A percentile compares a stretch with the other conserved stretches of the same genome.
phyloP scores from a whole-genome alignment of 1,140 invertebrate species.

The Tetramorium parvispinum region DNA sequence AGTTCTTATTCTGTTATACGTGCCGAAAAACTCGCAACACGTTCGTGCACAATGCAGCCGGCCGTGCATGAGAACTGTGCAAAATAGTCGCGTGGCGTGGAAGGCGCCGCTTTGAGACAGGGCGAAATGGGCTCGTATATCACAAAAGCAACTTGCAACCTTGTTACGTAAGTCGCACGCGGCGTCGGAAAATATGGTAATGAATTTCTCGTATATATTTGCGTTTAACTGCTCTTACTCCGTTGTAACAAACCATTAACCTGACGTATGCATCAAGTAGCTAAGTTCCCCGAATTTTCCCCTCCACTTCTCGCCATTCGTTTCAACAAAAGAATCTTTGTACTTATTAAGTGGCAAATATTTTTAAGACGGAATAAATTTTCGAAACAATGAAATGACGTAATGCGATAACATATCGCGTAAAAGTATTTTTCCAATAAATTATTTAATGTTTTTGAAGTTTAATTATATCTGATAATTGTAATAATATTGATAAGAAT shows the following conservation, averaged over 20 bases:
- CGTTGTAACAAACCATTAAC: conserved; percentile 58
- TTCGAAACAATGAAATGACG: not conserved
- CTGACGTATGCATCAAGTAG: conserved; percentile 44
- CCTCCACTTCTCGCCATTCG: conserved; percentile 11
- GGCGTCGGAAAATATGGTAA: conserved; percentile 60
- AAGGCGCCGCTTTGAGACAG: conserved; percentile 52
- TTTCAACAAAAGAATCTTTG: not conserved
- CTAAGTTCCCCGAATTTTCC: conserved; percentile 36
- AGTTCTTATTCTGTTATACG: conserved; percentile 60
- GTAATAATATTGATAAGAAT: not conserved
- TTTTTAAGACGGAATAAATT: not conserved
- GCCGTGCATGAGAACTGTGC: conserved; percentile 36
- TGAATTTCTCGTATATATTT: conserved; percentile 61
- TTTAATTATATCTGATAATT: not conserved
- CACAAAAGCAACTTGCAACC: conserved; percentile 58
- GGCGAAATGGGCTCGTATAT: conserved; percentile 55
- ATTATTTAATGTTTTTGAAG: not conserved
- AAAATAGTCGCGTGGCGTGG: conserved; percentile 57
- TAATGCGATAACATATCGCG: not conserved
- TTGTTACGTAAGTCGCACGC: conserved; percentile 61
- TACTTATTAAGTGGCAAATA: not conserved
- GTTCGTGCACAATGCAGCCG: conserved; percentile 52
- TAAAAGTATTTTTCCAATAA: not conserved
- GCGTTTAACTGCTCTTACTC: conserved; percentile 51
- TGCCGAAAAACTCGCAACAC: conserved; percentile 52